Conservation (phyloP, 2,888 invertebrate genomes). For the Resseliella maxima region DNA sequence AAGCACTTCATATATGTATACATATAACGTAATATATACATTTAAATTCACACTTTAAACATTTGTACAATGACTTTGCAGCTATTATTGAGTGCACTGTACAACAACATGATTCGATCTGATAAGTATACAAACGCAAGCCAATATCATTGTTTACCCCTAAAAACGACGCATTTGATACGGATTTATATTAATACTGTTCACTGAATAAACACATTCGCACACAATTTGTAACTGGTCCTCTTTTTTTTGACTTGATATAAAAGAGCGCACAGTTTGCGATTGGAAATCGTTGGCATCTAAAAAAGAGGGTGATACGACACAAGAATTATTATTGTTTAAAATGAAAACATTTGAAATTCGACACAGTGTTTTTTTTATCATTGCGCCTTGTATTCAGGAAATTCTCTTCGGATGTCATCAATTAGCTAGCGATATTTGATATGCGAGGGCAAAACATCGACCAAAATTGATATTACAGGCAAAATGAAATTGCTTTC, state of each 20-base stretch:
- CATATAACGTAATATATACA: no score
- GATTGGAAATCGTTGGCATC: not conserved
- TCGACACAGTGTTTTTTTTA: conserved; percentile 10
- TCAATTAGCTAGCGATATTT: conserved; percentile 35
- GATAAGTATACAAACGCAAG: not conserved
- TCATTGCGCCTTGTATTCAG: not conserved
- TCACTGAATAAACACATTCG: not conserved
- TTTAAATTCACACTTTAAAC: conserved; percentile 40
- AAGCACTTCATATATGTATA: not conserved
- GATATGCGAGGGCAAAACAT: not conserved
- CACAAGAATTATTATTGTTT: conserved; percentile 47
- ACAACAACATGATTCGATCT: not conserved
- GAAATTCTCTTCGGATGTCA: conserved; percentile 25
- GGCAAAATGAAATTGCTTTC: not conserved
- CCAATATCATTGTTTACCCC: not conserved
- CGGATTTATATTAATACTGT: conserved; percentile 51
- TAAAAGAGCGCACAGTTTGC: not conserved
- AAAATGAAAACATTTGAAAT: conserved; percentile 54
- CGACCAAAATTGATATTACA: not conserved
- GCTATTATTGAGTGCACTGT: conserved; percentile 1
- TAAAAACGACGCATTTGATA: conserved; percentile 30
- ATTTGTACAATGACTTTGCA: conserved; percentile 40
- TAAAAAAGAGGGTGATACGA: conserved; percentile 33
- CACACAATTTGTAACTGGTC: not conserved
- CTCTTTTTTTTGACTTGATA: not conserved